Conservation (phyloP, 1,140 invertebrate genomes). For the Trichonephila clavipes region DNA sequence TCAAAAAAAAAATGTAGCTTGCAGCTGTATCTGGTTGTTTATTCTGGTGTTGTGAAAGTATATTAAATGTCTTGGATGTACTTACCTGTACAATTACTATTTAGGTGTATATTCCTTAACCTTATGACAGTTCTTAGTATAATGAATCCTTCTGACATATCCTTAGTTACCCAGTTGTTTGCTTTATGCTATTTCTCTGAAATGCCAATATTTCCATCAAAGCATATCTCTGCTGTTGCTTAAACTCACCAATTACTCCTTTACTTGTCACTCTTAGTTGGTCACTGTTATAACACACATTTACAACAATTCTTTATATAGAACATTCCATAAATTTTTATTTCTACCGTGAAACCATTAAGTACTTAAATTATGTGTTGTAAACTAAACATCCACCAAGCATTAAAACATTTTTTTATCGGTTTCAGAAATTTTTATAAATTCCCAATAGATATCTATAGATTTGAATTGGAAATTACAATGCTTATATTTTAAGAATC, state of each 20-base stretch:
- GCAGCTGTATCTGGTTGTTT: conserved; percentile 30
- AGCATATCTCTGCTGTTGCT: conserved; percentile 19
- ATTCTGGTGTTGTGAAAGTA: conserved; percentile 43
- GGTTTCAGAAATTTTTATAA: neutral
- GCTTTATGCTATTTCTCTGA: neutral
- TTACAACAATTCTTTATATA: neutral
- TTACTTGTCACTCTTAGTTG: conserved; percentile 16
- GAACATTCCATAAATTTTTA: conserved; percentile 22
- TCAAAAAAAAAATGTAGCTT: conserved; percentile 51
- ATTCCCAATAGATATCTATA: conserved; percentile 15
- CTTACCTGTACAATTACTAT: neutral
- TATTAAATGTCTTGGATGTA: conserved; percentile 38
- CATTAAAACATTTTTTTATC: neutral
- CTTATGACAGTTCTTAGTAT: neutral
- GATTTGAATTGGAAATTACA: conserved; percentile 2
- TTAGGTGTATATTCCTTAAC: conserved; percentile 17
- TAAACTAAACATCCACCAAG: neutral
- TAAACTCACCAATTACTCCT: neutral
- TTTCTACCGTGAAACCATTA: neutral
- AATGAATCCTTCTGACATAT: neutral
- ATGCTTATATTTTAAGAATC: conserved; percentile 20
- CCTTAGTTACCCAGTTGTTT: neutral
- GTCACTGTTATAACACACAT: neutral
- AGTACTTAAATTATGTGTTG: neutral
- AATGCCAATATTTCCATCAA: neutral